phyloP scores from a whole-genome alignment of 2,113 vertebrate genomes.

The Macrotus californicus region DNA sequence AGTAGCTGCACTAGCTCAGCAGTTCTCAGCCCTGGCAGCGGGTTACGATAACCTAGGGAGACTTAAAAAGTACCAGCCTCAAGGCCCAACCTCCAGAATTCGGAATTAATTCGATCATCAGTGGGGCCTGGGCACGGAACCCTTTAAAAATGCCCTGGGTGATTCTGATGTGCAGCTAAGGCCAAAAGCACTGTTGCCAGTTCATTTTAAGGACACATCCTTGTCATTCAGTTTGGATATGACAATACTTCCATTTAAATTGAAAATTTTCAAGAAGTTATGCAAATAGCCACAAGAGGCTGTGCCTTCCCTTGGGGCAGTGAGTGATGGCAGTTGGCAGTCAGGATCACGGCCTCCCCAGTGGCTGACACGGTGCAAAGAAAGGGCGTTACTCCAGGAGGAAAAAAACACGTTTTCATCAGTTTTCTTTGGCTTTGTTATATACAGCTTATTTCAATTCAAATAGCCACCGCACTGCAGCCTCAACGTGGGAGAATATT shows the following conservation, averaged over 20 bases:
- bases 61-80: not conserved
- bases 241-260: not conserved
- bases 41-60: not conserved
- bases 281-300: not conserved
- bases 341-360: rapidly evolving
- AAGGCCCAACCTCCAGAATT: not conserved
- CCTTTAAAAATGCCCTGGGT: not conserved
- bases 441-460: not conserved
- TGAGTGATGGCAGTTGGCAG: not conserved
- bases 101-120: not conserved
- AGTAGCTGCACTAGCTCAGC: not conserved
- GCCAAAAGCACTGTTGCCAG: not conserved
- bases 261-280: not conserved
- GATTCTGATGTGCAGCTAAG: not conserved
- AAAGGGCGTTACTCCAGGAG: not conserved
- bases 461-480: not conserved
- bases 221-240: not conserved
- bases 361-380: rapidly evolving
- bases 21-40: not conserved
- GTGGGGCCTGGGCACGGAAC: not conserved
- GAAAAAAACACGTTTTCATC: not conserved
- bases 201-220: not conserved
- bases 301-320: not conserved
- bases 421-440: not conserved
- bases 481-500: not conserved